Evolutionary conservation across 2,888 invertebrate species (phyloP), one percentile per base, ranked within the genome.

Genomic region (Agrochola litura): DNA sequence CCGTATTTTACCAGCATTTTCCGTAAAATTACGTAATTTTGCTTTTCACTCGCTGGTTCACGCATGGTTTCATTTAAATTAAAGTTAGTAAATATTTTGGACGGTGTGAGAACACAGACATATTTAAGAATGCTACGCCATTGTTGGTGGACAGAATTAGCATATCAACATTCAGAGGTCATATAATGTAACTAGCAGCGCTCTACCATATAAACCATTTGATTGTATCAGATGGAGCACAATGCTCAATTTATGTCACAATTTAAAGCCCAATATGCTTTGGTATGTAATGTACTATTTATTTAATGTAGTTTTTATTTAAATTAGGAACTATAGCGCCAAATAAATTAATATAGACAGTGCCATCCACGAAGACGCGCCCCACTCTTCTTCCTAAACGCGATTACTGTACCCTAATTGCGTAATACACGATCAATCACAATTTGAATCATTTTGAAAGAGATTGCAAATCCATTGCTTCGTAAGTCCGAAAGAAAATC

Each of bases 161-260:
- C 83, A 85, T 86, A 86, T 76, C 79, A 88, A 87, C 84, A 86
- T 86, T 79, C 70, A 85, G 88, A 88, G 87, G 88, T 87, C 85
- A 67, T 76, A 67, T 81, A 49, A 81, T 82, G 79, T 88, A 86
- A 84, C 86, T 85, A 75, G 70, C 81, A 76, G 77, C 69, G 76
- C 74, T 82, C 72, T 71, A 73, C 81, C 64, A 68, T 73, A 82
- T 78, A 81, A 81, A 87, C 84, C 70, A 77, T 88, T 83, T 82
- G 89, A 85, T 87, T 68, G 79, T 87, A 87, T 88, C 88, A 77
- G 81, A 81, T 77, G 73, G 65, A 83, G 71, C 81, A 85, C 89
- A 88, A 87, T 88, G 82, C 80, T 67, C 81, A 85, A 85, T 86
- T 85, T 86, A 79, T 88, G 79, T 79, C 73, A 86, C 83, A 83